Base-by-base conservation (phyloP, 2,113 vertebrate genomes). In the Heterotilapia buettikoferi region DNA sequence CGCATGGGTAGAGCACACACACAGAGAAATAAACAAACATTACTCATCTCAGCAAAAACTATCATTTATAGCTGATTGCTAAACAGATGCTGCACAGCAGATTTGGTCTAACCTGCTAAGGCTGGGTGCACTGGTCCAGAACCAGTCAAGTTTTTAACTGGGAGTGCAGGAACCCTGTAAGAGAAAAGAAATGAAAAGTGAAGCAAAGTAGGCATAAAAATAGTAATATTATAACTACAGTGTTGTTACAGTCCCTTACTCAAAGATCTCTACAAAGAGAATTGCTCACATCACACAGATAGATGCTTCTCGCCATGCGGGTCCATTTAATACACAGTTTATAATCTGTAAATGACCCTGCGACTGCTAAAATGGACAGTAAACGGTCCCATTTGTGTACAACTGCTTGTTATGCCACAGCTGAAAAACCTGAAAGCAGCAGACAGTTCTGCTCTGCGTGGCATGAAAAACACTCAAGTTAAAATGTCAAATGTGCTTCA, bases 131-230 rank as follows among this genome's bases (percentile, higher is more conserved):
- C 96, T 0, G 98, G 98, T 61, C 98, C 98, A 1, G 97, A 97
- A 40, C 98, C 97, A 6, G 98, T 98, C 89, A 99, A 95, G 87
- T 99, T 99, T 97, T 99, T 99, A 26, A 99, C 98, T 0, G 98
- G 98, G 38, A 99, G 98, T 1, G 98, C 98, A 3, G 98, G 98
- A 78, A 99, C 98, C 78, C 98, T 99, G 88, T 1, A 78, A 19
- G 0, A 43, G 83, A 1, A 26, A 92, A 89, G 8, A 91, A 0
- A 79, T 31, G 19, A 79, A 36, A 12, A 56, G 7, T 40, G 26
- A 84, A 61, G 59, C 14, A 43, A 82, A 81, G 6, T 10, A 59
- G 31, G 7, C 21, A 38, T 47, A 38, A 63, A 56, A 9, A 56
- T 26, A 47, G 21, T 16, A 78, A 82, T 38, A 36, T 66, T 66